A percentile compares a stretch with the other conserved stretches of the same genome.
These are phyloP conservation scores for Pollenia griseotomentosa DNA, from an alignment of 2,888 invertebrate genomes.

Conservation along the genomic window DNA sequence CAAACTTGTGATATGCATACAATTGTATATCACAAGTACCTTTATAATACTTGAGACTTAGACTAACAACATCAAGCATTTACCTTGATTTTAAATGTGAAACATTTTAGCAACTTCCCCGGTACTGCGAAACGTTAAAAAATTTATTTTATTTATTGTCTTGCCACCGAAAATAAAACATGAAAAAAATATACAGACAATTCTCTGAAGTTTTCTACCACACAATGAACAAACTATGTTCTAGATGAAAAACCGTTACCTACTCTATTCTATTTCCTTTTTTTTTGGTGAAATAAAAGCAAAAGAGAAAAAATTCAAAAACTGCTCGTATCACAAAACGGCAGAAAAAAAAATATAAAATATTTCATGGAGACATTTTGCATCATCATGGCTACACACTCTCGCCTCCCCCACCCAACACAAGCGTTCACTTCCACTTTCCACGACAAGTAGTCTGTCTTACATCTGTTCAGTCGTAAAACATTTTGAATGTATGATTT, in stretches of 20 bases:
- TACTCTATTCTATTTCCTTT: conserved; percentile 13
- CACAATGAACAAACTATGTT: conserved; percentile 61
- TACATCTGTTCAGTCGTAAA: conserved; percentile 33
- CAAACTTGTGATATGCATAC: conserved; percentile 9
- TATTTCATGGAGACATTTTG: conserved; percentile 63
- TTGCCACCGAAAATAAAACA: conserved; percentile 52
- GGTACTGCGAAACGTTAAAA: conserved; percentile 29
- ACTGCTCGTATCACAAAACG: conserved; percentile 18
- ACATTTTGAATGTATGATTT: conserved; percentile 61
- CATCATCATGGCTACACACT: conserved; percentile 47
- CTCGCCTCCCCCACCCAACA: not conserved
- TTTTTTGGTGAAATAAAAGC: not conserved
- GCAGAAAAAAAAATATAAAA: conserved; percentile 49
- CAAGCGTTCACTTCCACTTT: not conserved
- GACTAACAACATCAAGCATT: conserved; percentile 50
- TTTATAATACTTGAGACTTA: conserved; percentile 61
- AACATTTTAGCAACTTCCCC: conserved; percentile 22
- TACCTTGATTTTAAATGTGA: conserved; percentile 61
- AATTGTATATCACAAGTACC: conserved; percentile 25
- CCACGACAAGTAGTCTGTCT: not conserved
- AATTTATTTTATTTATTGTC: conserved; percentile 71
- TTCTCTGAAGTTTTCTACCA: conserved; percentile 45
- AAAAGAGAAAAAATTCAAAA: conserved; percentile 7
- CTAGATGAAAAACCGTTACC: conserved; percentile 35
- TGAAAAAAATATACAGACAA: conserved; percentile 26